A percentile compares a stretch with the other conserved stretches of the same genome.
Evolutionary conservation across 2,888 invertebrate species (phyloP).

Genomic region (Mythimna vitellina): DNA sequence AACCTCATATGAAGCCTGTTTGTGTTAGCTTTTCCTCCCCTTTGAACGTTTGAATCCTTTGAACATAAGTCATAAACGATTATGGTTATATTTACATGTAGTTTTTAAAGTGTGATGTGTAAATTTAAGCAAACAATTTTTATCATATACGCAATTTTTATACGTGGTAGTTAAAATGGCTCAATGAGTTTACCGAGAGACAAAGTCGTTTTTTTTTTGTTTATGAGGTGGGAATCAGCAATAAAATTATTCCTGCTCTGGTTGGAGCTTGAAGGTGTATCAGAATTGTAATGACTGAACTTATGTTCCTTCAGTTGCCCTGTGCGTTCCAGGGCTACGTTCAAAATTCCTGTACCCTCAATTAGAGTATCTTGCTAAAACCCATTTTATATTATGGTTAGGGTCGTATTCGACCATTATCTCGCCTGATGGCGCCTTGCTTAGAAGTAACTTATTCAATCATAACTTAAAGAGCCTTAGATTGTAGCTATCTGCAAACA

Average conservation of each 20-base stretch:
- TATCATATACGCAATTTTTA: neutral
- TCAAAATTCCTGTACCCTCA: no score
- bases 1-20: slow-evolving; percentile 1
- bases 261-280: no score
- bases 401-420: neutral
- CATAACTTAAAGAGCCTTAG: no score
- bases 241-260: no score
- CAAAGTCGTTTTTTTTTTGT: neutral
- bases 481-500: no score
- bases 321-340: no score
- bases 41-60: slow-evolving; percentile 2
- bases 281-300: no score
- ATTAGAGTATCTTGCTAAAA: neutral
- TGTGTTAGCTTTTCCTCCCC: slow-evolving; percentile 1
- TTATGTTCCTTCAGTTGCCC: no score
- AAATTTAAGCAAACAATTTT: neutral
- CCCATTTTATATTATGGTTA: neutral
- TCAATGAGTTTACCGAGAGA: neutral
- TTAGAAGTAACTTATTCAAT: no score
- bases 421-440: no score
- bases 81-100: neutral
- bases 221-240: neutral
- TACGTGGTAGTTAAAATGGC: neutral
- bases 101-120: neutral
- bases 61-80: slow-evolving; percentile 14